Base-by-base conservation (phyloP, 2,888 invertebrate species). In the Euproctis similis region DNA sequence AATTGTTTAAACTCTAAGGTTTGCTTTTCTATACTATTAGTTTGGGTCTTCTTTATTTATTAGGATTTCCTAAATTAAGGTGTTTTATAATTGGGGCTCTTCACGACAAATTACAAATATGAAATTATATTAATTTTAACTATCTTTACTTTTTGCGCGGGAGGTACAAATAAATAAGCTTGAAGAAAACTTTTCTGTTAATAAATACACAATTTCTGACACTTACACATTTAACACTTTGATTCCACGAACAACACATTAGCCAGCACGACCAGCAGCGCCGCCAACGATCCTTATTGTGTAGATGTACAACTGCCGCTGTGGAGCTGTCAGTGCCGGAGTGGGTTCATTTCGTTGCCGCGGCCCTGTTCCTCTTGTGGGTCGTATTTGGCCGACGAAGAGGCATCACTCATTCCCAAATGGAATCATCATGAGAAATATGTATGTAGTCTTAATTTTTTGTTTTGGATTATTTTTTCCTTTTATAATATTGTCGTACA, bases 281-380 rank as follows among this genome's bases (percentile, higher is more conserved):
- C 31, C 46, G 35, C 47, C 58, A 64, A 57, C 44, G 31, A 41
- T 28, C 28, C 14, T 29, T 42, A 39, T 50, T 56, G 58, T 57
- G 47, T 74, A 82, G 84, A 72, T 82, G 84, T 44, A 81, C 80
- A 23, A 81, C 82, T 27, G 80, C 80, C 23, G 74, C 82, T 18
- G 78, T 81, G 73, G 82, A 84, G 46, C 54, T 80, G 42, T 63
- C 78, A 18, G 53, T 82, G 32, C 82, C 82, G 27, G 81, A 82
- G 45, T 84, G 84, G 84, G 63, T 64, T 39, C 84, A 84, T 62
- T 84, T 75, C 66, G 47, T 72, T 46, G 73, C 74, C 12, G 82
- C 82, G 9, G 70, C 55, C 19, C 49, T 81, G 32, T 84, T 84
- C 56, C 60, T 82, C 29, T 56, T 80, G 22, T 82, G 82, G 80